Evolutionary conservation across 2,113 vertebrate genomes (phyloP).

Genomic region (Ceyx margarethae): DNA sequence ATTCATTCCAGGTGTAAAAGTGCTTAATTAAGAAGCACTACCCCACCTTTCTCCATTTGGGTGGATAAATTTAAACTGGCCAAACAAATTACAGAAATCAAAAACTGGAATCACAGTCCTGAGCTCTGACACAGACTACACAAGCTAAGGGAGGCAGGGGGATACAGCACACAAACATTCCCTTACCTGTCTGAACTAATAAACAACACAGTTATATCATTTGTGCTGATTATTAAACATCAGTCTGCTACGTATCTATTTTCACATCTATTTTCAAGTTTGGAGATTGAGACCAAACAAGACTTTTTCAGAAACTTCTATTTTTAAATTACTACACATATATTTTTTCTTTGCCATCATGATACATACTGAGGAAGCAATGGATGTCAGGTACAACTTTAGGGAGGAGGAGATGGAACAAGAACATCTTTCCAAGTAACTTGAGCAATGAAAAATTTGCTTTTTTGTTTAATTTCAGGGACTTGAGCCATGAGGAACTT

Average conservation of each 20-base stretch:
- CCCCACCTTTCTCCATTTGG: neutral
- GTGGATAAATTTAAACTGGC: constrained; percentile 5
- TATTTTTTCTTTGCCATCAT: neutral
- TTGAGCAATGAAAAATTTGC: neutral
- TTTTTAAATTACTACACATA: neutral
- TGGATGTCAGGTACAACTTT: neutral
- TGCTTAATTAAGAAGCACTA: constrained; percentile 27
- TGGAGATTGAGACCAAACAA: neutral
- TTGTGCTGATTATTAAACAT: neutral
- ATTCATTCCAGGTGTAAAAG: constrained; percentile 42
- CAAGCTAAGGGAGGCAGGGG: neutral
- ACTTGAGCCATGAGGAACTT: neutral
- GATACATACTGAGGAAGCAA: neutral
- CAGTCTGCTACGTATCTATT: too few relatives aligned
- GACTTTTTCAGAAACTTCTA: neutral
- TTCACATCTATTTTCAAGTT: neutral
- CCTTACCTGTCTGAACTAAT: neutral
- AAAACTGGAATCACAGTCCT: neutral
- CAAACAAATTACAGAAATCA: neutral
- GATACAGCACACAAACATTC: neutral
- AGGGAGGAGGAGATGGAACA: neutral
- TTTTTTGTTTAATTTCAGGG: neutral
- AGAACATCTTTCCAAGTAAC: neutral
- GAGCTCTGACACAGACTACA: neutral
- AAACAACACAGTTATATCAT: neutral